Evolutionary conservation across 2,113 vertebrate genomes (phyloP).

Genomic region (Mugil cephalus): DNA sequence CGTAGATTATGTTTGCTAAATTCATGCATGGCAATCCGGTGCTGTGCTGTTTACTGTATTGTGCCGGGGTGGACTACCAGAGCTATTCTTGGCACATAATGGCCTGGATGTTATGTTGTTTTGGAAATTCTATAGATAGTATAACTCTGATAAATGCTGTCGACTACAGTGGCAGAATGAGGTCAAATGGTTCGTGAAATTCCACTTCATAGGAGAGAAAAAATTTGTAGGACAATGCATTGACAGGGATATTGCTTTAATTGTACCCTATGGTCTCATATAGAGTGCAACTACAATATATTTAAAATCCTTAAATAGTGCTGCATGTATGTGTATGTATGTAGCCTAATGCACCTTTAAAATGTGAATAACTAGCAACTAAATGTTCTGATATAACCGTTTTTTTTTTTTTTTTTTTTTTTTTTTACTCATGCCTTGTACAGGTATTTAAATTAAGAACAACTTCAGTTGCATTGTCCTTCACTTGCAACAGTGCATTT

Average conservation of each 20-base stretch:
- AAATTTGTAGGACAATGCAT: not conserved
- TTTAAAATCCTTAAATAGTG: too few species aligned
- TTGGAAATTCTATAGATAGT: slow-evolving; percentile 13
- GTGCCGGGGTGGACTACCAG: slow-evolving; percentile 21
- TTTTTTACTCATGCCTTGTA: too few species aligned
- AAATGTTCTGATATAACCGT: too few species aligned
- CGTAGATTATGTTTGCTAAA: slow-evolving; percentile 37
- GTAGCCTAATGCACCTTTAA: too few species aligned
- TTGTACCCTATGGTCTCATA: too few species aligned
- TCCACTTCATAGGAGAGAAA: not conserved
- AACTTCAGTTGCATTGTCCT: too few species aligned
- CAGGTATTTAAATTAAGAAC: too few species aligned
- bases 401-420: too few species aligned
- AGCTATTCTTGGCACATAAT: slow-evolving; percentile 33
- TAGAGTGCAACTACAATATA: too few species aligned
- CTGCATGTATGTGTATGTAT: too few species aligned
- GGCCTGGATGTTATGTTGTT: slow-evolving; percentile 15
- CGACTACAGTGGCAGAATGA: not conserved
- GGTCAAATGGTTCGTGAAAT: slow-evolving; percentile 6
- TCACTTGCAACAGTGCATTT: too few species aligned
- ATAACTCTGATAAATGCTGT: not conserved
- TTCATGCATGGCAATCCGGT: slow-evolving; percentile 19
- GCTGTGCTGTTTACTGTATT: slow-evolving; percentile 10
- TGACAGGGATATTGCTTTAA: not conserved
- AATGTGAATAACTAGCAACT: too few species aligned